These are phyloP conservation scores for Folsomia candida DNA, from an alignment of 2,888 invertebrate genomes.

Conservation along the genomic window DNA sequence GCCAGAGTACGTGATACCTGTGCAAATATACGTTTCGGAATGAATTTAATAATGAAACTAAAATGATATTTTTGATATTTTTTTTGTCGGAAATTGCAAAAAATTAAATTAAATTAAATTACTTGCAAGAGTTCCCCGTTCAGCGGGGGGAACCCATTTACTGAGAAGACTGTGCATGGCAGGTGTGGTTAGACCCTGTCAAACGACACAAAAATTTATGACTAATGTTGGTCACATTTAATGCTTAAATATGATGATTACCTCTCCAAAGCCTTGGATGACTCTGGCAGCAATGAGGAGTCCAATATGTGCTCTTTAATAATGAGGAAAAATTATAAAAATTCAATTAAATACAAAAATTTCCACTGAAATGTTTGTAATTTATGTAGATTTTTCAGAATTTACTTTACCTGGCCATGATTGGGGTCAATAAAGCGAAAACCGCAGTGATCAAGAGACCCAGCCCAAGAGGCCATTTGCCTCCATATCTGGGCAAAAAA, in stretches of 20 bases:
- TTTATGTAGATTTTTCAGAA: neutral
- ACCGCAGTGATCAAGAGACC: constrained; percentile 80
- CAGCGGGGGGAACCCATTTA: constrained; percentile 52
- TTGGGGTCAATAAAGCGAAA: constrained; percentile 77
- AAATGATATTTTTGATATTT: too few relatives aligned
- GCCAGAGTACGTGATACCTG: constrained; percentile 59
- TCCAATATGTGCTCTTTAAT: constrained; percentile 68
- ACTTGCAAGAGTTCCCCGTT: constrained; percentile 51
- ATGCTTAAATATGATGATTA: constrained; percentile 52
- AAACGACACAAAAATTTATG: constrained; percentile 21
- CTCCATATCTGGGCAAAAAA: too few relatives aligned
- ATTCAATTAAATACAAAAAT: too few relatives aligned
- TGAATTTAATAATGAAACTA: too few relatives aligned
- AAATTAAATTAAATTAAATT: too few relatives aligned
- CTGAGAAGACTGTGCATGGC: constrained; percentile 52
- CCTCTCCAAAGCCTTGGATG: constrained; percentile 80
- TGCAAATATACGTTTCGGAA: too few relatives aligned
- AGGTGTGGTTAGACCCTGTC: constrained; percentile 63
- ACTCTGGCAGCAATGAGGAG: constrained; percentile 71
- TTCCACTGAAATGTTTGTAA: neutral
- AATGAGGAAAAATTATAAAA: constrained; percentile 41
- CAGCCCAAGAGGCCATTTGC: constrained; percentile 77
- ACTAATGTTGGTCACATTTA: too few relatives aligned
- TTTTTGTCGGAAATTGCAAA: too few relatives aligned
- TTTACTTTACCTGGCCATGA: constrained; percentile 65